Conservation (phyloP, 2,888 invertebrate species). For the Drosophila stalkeri region DNA sequence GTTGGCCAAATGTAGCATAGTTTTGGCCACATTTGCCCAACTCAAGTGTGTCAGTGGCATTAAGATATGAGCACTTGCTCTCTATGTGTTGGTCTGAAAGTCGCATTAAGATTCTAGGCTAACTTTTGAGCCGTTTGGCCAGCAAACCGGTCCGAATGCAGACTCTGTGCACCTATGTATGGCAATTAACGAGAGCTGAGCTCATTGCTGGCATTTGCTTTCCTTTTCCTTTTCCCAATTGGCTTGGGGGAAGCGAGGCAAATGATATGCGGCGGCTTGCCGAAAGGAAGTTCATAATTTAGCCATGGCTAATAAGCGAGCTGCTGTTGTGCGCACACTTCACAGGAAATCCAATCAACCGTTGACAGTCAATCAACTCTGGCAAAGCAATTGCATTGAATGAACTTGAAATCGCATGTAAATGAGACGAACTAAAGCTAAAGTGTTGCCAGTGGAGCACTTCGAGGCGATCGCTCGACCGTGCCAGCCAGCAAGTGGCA, state of each 20-base stretch:
- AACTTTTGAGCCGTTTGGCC: slow-evolving; percentile 24
- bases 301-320: slow-evolving; percentile 52
- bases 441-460: slow-evolving; percentile 42
- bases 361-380: slow-evolving; percentile 48
- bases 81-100: slow-evolving; percentile 11
- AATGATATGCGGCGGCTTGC: slow-evolving; percentile 37
- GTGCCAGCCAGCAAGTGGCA: slow-evolving; percentile 18
- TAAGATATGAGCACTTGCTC: slow-evolving; percentile 17
- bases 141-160: slow-evolving; percentile 41
- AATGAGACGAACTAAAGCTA: slow-evolving; percentile 35
- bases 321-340: no score
- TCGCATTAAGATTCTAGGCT: slow-evolving; percentile 57
- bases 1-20: slow-evolving; percentile 23
- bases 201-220: slow-evolving; percentile 28
- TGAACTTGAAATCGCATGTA: slow-evolving; percentile 55
- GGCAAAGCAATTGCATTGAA: slow-evolving; percentile 29
- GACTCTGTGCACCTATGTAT: neutral
- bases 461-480: slow-evolving; percentile 40
- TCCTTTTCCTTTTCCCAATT: slow-evolving; percentile 38
- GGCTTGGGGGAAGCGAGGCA: slow-evolving; percentile 7
- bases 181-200: slow-evolving; percentile 35
- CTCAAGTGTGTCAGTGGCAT: slow-evolving; percentile 45
- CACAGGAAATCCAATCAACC: slow-evolving; percentile 57
- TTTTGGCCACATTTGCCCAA: slow-evolving; percentile 35
- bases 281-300: slow-evolving; percentile 56